These are phyloP conservation scores for Herpailurus yagouaroundi DNA, from an alignment of 2,113 vertebrate genomes.

Conservation along the genomic window DNA sequence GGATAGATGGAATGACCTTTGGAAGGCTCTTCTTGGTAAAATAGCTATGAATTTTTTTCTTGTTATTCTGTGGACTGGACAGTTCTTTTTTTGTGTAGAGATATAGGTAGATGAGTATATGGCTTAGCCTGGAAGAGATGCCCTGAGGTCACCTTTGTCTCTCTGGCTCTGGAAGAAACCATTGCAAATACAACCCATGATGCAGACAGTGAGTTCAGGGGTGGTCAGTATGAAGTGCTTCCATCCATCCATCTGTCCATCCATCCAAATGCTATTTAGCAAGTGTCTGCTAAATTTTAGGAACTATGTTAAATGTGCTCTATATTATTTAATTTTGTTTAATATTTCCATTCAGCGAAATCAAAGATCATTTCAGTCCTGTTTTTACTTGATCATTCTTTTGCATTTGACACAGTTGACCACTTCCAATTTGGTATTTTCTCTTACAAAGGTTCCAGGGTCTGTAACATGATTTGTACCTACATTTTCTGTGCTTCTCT, in stretches of 20 bases:
- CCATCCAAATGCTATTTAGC: not conserved
- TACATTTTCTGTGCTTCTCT: not conserved
- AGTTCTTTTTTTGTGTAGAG: not conserved
- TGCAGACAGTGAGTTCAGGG: not conserved
- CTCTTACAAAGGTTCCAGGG: not conserved
- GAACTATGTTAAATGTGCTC: not conserved
- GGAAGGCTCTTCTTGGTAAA: constrained; percentile 41
- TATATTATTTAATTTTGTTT: not conserved
- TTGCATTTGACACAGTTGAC: not conserved
- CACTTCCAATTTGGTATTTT: not conserved
- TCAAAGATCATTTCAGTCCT: not conserved
- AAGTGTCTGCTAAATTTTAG: not conserved
- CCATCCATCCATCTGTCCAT: not conserved
- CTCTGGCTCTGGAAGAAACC: not conserved
- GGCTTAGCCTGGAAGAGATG: not conserved
- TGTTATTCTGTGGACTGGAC: not conserved
- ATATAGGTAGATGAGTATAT: not conserved
- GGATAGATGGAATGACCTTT: constrained; percentile 53
- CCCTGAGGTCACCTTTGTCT: not conserved
- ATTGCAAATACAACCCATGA: not conserved
- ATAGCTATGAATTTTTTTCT: not conserved
- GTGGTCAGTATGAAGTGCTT: not conserved
- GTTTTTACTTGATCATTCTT: not conserved
- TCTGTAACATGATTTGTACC: not conserved
- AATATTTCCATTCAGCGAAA: constrained; percentile 28